phyloP scores from a whole-genome alignment of 2,888 invertebrate genomes.

The Dryocosmus kuriphilus region DNA sequence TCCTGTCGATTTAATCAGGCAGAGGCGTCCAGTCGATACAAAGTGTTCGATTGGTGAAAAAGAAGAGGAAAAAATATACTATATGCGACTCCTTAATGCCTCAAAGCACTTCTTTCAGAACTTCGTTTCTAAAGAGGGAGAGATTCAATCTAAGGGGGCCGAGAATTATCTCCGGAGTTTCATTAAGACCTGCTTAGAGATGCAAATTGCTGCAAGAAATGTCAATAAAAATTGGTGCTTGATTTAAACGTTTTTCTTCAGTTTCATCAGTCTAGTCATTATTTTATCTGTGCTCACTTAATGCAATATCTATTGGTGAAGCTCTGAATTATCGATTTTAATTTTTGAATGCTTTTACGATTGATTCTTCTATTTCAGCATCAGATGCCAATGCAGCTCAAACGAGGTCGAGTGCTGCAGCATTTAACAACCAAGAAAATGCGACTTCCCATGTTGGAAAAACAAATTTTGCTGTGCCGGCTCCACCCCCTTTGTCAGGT shows the following conservation, averaged over 20 bases:
- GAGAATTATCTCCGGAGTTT: neutral
- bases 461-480: constrained; percentile 81
- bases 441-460: constrained; percentile 70
- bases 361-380: constrained; percentile 61
- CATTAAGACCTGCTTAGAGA: neutral
- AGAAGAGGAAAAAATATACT: neutral
- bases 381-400: constrained; percentile 72
- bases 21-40: constrained; percentile 41
- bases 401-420: constrained; percentile 70
- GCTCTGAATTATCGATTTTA: neutral
- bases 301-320: neutral
- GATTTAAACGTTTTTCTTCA: neutral
- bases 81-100: neutral
- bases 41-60: constrained; percentile 28
- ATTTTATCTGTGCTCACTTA: no score
- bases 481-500: constrained; percentile 78
- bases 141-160: neutral
- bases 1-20: constrained; percentile 39
- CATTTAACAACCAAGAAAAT: constrained; percentile 65
- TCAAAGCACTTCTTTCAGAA: constrained; percentile 15
- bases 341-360: neutral
- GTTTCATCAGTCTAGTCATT: neutral
- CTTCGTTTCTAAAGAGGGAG: neutral
- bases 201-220: neutral
- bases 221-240: neutral